Percentiles rank a stretch among this genome's conserved stretches.
Conservation (phyloP, 1,140 invertebrate genomes). For the Oncopeltus fasciatus region DNA sequence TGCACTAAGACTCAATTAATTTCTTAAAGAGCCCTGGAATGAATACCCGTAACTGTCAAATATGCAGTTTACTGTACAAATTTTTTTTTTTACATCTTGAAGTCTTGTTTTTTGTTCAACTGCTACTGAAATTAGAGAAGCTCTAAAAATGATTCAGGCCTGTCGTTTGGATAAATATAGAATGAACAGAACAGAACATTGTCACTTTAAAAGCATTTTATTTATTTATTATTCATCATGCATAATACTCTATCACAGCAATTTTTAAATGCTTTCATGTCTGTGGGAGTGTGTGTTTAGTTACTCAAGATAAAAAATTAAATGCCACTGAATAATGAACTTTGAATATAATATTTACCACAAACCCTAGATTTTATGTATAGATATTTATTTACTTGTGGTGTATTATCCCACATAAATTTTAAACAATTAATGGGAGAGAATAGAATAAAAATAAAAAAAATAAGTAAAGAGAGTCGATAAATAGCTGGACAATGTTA, state of each 20-base stretch:
- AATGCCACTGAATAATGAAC: too few species aligned
- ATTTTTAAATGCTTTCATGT: constrained; percentile 20
- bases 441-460: too few species aligned
- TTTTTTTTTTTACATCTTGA: constrained; percentile 79
- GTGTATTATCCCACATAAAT: too few species aligned
- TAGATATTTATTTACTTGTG: too few species aligned
- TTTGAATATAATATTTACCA: too few species aligned
- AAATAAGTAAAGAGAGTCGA: too few species aligned
- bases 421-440: too few species aligned
- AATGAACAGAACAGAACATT: constrained; percentile 40
- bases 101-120: constrained; percentile 70
- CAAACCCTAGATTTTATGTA: too few species aligned
- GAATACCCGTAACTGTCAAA: constrained; percentile 32
- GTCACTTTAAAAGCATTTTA: neutral
- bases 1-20: too few species aligned
- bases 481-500: too few species aligned
- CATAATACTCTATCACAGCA: neutral
- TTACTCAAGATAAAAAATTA: too few species aligned
- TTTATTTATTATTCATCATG: neutral
- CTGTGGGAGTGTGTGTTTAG: constrained; percentile 44
- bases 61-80: constrained; percentile 84
- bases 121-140: constrained; percentile 75
- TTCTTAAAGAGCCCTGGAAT: too few species aligned
- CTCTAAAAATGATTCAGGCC: constrained; percentile 64
- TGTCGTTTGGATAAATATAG: constrained; percentile 55